Evolutionary conservation across 2,888 invertebrate genomes (phyloP), one percentile per base, ranked within the genome.

Genomic region (Heliconius charithonia): DNA sequence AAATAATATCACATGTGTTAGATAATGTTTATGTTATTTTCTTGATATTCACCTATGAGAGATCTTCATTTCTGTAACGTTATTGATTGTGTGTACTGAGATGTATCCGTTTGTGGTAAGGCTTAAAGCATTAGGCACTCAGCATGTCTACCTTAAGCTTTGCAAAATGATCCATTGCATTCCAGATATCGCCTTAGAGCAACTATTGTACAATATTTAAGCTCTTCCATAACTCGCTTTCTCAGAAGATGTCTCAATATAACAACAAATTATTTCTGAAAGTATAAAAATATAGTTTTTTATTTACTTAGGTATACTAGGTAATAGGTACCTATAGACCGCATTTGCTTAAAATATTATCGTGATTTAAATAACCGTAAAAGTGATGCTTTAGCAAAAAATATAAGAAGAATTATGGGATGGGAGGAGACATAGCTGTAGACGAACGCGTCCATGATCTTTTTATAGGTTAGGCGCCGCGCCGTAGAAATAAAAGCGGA

Each of bases 401-500:
- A 79, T 59, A 63, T 16, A 77, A 80, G 79, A 80, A 81, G 78
- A 81, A 72, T 75, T 78, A 81, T 81, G 79, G 81, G 79, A 81
- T 78, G 79, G 80, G 78, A 75, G 80, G 80, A 92, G 92, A 93
- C 91, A 86, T 85, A 83, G 85, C 84, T 88, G 90, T 89, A 92
- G 93, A 93, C 92, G 87, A 83, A 85, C 85, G 83, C 84, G 85
- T 86, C 85, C 86, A 85, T 84, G 84, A 86, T 90, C 91, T 93
- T 92, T 91, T 91, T 90, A 92, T 93, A 93, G 92, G 85, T 79
- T 84, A 85, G 89, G 80, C 84, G 84, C 84, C 84, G 82, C 85
- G 84, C 84, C 84, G 82, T 83, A 81, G 87, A 89, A 91, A 92
- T 91, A 91, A 90, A 90, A 89, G 87, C 85, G 86, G 87, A 87